phyloP scores from a whole-genome alignment of 2,113 vertebrate species.

The Xiphorhynchus elegans region DNA sequence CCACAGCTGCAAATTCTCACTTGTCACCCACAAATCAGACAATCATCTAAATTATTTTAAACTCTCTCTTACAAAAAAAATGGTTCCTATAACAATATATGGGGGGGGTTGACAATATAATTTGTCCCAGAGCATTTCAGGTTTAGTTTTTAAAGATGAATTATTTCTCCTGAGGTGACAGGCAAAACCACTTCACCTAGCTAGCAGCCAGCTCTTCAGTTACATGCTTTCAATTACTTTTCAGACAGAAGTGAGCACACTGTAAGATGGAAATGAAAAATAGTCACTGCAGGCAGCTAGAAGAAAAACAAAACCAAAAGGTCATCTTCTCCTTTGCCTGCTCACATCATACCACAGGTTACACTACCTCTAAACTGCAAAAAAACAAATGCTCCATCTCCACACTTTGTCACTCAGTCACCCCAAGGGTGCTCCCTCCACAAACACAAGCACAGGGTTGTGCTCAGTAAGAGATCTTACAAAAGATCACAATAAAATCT shows the following conservation, averaged over 20 bases:
- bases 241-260: background rate
- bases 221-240: background rate
- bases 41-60: background rate
- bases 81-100: background rate
- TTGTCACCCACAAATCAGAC: background rate
- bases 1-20: background rate
- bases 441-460: accelerated
- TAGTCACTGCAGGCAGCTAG: background rate
- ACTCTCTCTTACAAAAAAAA: background rate
- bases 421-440: background rate
- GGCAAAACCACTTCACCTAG: background rate
- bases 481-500: background rate
- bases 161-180: background rate
- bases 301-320: background rate
- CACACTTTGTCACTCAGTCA: background rate
- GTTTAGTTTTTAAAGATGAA: background rate
- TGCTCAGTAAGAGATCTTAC: background rate
- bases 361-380: background rate
- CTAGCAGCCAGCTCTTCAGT: background rate
- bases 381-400: background rate
- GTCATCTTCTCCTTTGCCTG: background rate
- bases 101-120: accelerated
- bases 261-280: background rate
- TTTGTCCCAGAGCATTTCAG: background rate
- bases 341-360: background rate